Conservation (phyloP, 2,113 vertebrate genomes). For the Cebus imitator region DNA sequence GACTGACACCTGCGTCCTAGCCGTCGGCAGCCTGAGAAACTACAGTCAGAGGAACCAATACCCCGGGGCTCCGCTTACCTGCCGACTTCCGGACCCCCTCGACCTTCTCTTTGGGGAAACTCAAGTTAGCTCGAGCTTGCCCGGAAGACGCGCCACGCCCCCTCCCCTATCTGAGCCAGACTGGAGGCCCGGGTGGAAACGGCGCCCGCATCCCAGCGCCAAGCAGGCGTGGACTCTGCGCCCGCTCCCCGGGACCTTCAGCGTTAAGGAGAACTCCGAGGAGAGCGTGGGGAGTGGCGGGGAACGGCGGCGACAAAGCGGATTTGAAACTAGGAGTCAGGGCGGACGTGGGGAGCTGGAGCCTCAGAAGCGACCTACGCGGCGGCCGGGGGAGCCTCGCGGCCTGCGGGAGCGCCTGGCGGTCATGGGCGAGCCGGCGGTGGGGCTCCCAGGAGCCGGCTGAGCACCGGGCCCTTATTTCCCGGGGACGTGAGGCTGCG, state of each 20-base stretch:
- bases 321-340: slow-evolving; percentile 35
- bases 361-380: neutral
- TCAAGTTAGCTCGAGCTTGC: neutral
- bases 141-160: slow-evolving; percentile 43
- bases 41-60: neutral
- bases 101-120: neutral
- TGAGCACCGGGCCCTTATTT: neutral
- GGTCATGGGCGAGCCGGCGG: slow-evolving; percentile 34
- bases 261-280: neutral
- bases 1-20: neutral
- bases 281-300: neutral
- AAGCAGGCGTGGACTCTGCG: neutral
- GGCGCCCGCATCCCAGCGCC: neutral
- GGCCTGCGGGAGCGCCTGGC: neutral
- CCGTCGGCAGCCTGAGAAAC: neutral
- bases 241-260: neutral
- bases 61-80: neutral
- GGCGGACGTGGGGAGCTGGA: slow-evolving; percentile 23
- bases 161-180: neutral
- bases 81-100: neutral
- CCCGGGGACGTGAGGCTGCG: neutral
- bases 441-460: neutral
- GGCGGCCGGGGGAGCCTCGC: neutral
- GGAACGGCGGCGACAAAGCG: neutral
- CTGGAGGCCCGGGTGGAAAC: neutral